These are phyloP conservation scores for Elysia crispata DNA, from an alignment of 2,888 invertebrate species.

Conservation along the genomic window DNA sequence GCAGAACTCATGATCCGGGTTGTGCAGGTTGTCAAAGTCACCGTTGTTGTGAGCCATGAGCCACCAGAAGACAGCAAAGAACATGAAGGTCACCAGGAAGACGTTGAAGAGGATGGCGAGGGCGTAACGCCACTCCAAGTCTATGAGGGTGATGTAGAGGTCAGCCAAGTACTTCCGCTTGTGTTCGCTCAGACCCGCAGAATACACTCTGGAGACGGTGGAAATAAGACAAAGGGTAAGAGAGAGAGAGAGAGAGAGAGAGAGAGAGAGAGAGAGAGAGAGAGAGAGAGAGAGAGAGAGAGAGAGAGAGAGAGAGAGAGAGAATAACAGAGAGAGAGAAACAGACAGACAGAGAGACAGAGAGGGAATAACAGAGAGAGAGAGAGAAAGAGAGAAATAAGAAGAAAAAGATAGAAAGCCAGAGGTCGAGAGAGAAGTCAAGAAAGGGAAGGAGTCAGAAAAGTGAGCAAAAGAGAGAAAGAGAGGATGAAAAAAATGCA, in stretches of 20 bases:
- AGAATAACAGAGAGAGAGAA: background rate
- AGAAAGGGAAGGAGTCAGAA: too few relatives aligned
- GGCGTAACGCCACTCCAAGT: slow-evolving; percentile 91
- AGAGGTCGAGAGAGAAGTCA: too few relatives aligned
- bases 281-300: background rate
- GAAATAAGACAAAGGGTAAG: background rate
- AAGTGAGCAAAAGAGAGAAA: too few relatives aligned
- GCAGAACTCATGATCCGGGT: slow-evolving; percentile 48
- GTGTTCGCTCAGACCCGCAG: slow-evolving; percentile 90
- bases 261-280: too few relatives aligned
- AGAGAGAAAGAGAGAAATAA: too few relatives aligned
- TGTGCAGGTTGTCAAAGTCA: slow-evolving; percentile 56
- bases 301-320: background rate
- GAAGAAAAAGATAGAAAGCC: too few relatives aligned
- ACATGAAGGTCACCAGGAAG: slow-evolving; percentile 87
- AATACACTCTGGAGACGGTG: slow-evolving; percentile 16
- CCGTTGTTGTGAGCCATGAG: slow-evolving; percentile 68
- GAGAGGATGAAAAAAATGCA: too few relatives aligned
- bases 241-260: background rate
- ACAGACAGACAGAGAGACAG: background rate
- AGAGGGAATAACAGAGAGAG: too few relatives aligned
- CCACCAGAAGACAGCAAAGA: slow-evolving; percentile 81
- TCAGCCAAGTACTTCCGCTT: slow-evolving; percentile 81
- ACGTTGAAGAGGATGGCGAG: slow-evolving; percentile 92
- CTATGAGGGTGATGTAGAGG: slow-evolving; percentile 95